These are phyloP conservation scores for Venturia canescens DNA, from an alignment of 1,140 invertebrate genomes.

Conservation along the genomic window DNA sequence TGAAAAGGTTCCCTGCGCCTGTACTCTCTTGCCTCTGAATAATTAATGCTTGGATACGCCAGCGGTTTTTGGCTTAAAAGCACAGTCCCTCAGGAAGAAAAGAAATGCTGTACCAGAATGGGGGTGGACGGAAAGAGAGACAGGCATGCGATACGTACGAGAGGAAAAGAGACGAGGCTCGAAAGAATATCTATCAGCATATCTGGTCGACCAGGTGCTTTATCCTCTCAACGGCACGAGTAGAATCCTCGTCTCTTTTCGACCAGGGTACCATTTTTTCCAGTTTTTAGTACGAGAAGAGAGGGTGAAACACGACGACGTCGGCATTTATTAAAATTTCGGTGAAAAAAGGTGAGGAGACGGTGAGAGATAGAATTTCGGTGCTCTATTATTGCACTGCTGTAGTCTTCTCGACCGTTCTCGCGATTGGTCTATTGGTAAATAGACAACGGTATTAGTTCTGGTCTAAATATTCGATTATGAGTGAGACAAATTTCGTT, in stretches of 20 bases:
- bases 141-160: background rate
- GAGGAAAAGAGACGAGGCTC: constrained; percentile 16
- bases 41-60: constrained; percentile 65
- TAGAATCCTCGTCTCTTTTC: constrained; percentile 7
- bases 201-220: constrained; percentile 16
- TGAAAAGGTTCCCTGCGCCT: constrained; percentile 62
- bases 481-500: background rate
- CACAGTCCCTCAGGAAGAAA: constrained; percentile 31
- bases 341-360: background rate
- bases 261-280: background rate
- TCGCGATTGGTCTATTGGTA: background rate
- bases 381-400: background rate
- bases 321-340: constrained; percentile 33
- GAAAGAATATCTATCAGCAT: constrained; percentile 28
- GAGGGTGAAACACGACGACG: constrained; percentile 2
- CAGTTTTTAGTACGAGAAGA: background rate
- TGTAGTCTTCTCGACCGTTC: background rate
- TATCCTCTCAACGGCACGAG: constrained; percentile 1
- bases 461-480: background rate
- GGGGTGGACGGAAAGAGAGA: background rate
- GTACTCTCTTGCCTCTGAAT: constrained; percentile 61
- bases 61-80: constrained; percentile 61
- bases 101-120: background rate
- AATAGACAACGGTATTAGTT: background rate
- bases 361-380: background rate